These are phyloP conservation scores for Lasioglossum morio DNA, from an alignment of 2,888 invertebrate species.

Conservation along the genomic window DNA sequence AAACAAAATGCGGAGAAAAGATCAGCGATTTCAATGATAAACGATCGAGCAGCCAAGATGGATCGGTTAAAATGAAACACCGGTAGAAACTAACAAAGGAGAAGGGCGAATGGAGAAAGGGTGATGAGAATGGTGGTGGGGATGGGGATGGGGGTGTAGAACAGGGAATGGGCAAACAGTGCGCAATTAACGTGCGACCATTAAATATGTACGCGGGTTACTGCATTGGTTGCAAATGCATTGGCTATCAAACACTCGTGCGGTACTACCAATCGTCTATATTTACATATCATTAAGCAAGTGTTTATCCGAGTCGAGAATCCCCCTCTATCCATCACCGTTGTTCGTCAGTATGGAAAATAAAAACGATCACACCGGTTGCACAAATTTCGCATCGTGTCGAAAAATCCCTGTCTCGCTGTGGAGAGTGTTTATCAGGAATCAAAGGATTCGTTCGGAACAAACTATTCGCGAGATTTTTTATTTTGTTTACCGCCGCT, in stretches of 20 bases:
- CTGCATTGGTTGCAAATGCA: slow-evolving; percentile 72
- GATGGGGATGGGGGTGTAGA: slow-evolving; percentile 67
- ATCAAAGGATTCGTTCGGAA: not conserved
- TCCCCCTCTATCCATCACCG: slow-evolving; percentile 67
- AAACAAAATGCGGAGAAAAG: not conserved
- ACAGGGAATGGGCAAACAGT: slow-evolving; percentile 80
- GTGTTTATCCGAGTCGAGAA: slow-evolving; percentile 81
- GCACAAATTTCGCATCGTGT: slow-evolving; percentile 24
- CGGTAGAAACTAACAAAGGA: slow-evolving; percentile 71
- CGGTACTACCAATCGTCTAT: slow-evolving; percentile 78
- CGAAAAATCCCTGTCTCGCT: not conserved
- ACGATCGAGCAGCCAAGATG: slow-evolving; percentile 74
- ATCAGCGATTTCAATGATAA: slow-evolving; percentile 60
- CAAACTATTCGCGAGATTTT: not conserved
- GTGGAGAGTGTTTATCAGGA: not conserved
- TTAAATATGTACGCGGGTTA: slow-evolving; percentile 82
- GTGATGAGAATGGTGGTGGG: slow-evolving; percentile 66
- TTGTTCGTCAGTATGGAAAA: slow-evolving; percentile 55
- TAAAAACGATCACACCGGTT: slow-evolving; percentile 48
- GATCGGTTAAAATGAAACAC: slow-evolving; percentile 82
- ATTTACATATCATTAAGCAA: slow-evolving; percentile 84
- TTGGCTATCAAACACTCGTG: slow-evolving; percentile 79
- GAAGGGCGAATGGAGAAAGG: slow-evolving; percentile 66
- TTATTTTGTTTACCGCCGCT: not conserved
- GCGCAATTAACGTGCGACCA: slow-evolving; percentile 82